Evolutionary conservation across 2,113 vertebrate species (phyloP), one percentile per base, ranked within the genome.

Genomic region (Aplodontia rufa): DNA sequence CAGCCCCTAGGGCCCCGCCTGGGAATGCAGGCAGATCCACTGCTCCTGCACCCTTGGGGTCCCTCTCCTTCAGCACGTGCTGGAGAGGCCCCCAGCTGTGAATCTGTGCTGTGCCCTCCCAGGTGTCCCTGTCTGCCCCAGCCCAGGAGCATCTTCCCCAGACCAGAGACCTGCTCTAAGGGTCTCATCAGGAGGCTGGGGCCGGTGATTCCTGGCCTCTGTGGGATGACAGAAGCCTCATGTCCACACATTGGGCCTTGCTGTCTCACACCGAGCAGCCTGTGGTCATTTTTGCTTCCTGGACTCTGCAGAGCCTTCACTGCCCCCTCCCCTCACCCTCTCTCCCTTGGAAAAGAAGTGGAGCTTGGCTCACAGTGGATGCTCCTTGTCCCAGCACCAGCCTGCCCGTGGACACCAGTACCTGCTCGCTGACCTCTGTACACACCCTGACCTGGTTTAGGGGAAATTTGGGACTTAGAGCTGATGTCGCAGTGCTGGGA

Each of bases 151-250:
- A 22, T 20, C 20, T 60, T 47, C n/a, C 53, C 28, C 14, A 40
- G 69, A 22, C 19, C 58, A 13, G 19, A 42, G 53, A 19, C 1
- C 3, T 0, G 2, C 45, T 42, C 8, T 12, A 17, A 62, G 8
- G 40, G 71, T 16, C 24, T 17, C 3, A 32, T 42, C n/a, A 51
- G 55, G 45, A 32, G 19, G 13, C n/a, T 11, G 28, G 13, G 22
- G 19, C 58, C n/a, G 13, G 20, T n/a, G n/a, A n/a, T n/a, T 22
- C 4, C 16, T 14, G 1, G 0, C 55, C 22, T 68, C 30, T 16
- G 12, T 47, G 55, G 20, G 6, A 78, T 24, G 47, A 92, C 9
- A 66, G 42, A n/a, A 92, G 8, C 47, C 60, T 30, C 37, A 68
- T 1, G 1, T 35, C 20, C 22, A 3, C 19, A 2, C 8, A n/a